Evolutionary conservation across 1,140 invertebrate species (phyloP).

Genomic region (Tetramorium parvispinum): DNA sequence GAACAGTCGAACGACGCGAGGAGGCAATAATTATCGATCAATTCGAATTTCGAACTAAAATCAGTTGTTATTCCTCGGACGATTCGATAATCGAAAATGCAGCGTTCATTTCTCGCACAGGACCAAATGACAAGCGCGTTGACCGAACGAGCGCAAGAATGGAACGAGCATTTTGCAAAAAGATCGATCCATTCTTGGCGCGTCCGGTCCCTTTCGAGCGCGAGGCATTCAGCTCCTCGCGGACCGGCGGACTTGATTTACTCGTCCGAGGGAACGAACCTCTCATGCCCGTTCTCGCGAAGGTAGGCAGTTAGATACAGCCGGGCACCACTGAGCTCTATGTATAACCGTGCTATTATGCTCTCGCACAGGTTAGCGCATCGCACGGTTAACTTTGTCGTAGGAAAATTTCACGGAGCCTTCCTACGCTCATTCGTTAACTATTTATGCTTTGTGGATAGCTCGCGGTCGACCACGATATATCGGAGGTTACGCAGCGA

Average conservation of each 20-base stretch:
- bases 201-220: conserved; percentile 57
- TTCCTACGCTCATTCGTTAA: conserved; percentile 74
- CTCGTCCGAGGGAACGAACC: conserved; percentile 75
- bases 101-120: not conserved
- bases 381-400: conserved; percentile 61
- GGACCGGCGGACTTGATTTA: conserved; percentile 74
- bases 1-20: not conserved
- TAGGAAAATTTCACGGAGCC: conserved; percentile 69
- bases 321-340: conserved; percentile 45
- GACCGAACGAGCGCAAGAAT: conserved; percentile 42
- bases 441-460: conserved; percentile 71
- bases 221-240: conserved; percentile 70
- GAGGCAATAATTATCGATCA: not conserved
- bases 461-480: conserved; percentile 71
- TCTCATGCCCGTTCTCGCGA: conserved; percentile 50
- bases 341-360: conserved; percentile 63
- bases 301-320: conserved; percentile 53
- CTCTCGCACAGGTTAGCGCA: conserved; percentile 65
- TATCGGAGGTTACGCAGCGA: conserved; percentile 64
- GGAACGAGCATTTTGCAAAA: conserved; percentile 56
- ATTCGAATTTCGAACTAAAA: not conserved
- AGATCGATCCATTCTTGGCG: conserved; percentile 70
- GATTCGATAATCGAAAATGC: not conserved
- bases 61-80: not conserved
- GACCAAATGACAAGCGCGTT: not conserved